Evolutionary conservation across 2,797 vertebrate species (phyloP).

Genomic region (Leptatherina wallacei): DNA sequence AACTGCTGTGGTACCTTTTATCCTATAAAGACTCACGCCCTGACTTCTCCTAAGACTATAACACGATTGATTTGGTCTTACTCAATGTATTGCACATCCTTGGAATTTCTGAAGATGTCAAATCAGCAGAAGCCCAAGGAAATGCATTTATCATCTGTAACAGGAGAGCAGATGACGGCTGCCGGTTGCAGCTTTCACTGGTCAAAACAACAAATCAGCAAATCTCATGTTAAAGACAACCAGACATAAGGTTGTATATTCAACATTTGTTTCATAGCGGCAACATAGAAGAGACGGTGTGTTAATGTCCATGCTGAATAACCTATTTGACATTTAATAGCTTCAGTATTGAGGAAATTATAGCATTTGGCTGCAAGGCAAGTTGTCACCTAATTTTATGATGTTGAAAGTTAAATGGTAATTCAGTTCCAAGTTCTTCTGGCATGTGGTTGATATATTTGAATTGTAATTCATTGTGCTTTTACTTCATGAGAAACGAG

Average conservation of each 20-base stretch:
- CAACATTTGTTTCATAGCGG: background rate
- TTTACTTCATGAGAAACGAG: background rate
- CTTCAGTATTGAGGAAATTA: background rate
- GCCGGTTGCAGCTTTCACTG: background rate
- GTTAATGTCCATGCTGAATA: background rate
- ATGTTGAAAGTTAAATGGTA: background rate
- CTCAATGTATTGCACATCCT: constrained; percentile 17
- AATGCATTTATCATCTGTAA: constrained; percentile 38
- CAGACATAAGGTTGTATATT: constrained; percentile 2
- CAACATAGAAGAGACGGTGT: background rate
- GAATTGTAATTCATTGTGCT: background rate
- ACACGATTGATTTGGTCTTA: constrained; percentile 34
- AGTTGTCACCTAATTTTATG: background rate
- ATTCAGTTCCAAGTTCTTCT: background rate
- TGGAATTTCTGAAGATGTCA: too few species aligned
- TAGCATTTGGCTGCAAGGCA: background rate
- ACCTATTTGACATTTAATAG: background rate
- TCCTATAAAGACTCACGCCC: constrained; percentile 9
- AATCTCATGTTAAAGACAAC: background rate
- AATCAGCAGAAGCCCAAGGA: too few species aligned
- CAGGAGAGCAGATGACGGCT: constrained; percentile 13
- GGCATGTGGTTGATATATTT: background rate
- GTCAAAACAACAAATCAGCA: background rate
- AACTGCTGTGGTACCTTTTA: background rate
- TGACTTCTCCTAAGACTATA: constrained; percentile 9